These are phyloP conservation scores for Limonius californicus DNA, from an alignment of 1,140 invertebrate species.

Conservation along the genomic window DNA sequence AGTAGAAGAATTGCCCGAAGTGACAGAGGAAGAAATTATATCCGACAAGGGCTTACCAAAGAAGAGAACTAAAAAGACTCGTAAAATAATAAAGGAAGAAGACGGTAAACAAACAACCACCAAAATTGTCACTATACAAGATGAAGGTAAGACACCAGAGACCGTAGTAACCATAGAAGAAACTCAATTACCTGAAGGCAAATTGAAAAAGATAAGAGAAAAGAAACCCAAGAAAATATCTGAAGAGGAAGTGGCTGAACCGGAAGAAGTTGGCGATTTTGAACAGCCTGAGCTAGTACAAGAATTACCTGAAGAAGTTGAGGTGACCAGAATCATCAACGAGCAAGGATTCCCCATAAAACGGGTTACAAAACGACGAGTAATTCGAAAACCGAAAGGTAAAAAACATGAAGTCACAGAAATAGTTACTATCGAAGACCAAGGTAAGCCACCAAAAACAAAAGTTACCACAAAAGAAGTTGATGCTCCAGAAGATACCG, in stretches of 20 bases:
- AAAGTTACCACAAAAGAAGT: constrained; percentile 47
- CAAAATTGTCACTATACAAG: constrained; percentile 38
- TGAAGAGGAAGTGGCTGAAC: neutral
- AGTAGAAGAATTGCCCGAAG: constrained; percentile 43
- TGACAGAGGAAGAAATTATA: constrained; percentile 35
- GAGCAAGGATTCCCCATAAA: constrained; percentile 39
- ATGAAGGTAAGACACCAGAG: constrained; percentile 35
- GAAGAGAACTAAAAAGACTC: constrained; percentile 34
- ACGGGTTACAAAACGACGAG: constrained; percentile 36
- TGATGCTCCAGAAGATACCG: constrained; percentile 30
- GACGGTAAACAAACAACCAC: constrained; percentile 34
- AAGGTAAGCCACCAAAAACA: constrained; percentile 40
- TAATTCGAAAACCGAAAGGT: constrained; percentile 39
- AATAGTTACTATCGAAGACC: constrained; percentile 43
- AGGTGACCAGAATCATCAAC: constrained; percentile 39
- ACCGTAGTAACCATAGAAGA: constrained; percentile 36
- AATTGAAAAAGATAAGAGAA: constrained; percentile 20
- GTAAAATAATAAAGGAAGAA: constrained; percentile 36
- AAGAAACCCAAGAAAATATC: too few relatives aligned
- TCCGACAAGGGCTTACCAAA: constrained; percentile 32
- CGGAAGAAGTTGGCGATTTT: too few relatives aligned
- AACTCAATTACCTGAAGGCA: constrained; percentile 31
- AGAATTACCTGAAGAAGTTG: constrained; percentile 46
- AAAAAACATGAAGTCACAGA: constrained; percentile 39
- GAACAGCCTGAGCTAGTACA: constrained; percentile 29